Evolutionary conservation across 2,888 invertebrate genomes (phyloP), one percentile per base, ranked within the genome.

Genomic region (Marasmarcha lunaedactyla): DNA sequence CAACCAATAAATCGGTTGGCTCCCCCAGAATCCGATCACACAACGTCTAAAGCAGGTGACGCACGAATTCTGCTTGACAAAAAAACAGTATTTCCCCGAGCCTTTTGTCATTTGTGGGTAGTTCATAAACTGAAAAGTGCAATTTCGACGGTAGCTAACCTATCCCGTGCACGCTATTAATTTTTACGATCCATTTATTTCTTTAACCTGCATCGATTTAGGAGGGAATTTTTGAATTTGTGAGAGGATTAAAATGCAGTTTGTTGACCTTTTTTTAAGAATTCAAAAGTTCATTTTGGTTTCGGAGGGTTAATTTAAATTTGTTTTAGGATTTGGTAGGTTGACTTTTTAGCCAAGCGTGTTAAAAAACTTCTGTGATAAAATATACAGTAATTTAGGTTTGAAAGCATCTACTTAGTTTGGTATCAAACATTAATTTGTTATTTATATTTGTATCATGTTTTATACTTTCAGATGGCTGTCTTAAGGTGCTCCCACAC

Each of bases 151-250:
- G 51, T 50, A 53, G 50, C 49, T 57, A 57, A 56, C 63, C 54
- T 61, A 57, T 61, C 54, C 46, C 54, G 60, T 62, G 65, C 67
- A 67, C 64, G 64, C 78, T 76, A 78, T 79, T 78, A 77, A 76
- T 78, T 78, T 77, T 81, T 77, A 79, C 74, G 71, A 68, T 51
- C 73, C 76, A 79, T 79, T 79, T 74, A 74, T 71, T 74, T 74
- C 76, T 71, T 74, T 70, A 77, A 77, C 73, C 69, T 74, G 72
- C 65, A 76, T 78, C 74, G 71, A 79, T 79, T 74, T 78, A 73
- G 73, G 71, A 69, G 71, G 68, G 20, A 20, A 7, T 20, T n/a
- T 20, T 20, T 7, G 20, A 20, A 20, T 20, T 20, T 20, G 20
- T 20, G 20, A 20, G 20, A 20, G 20, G 20, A 20, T 20, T 20